These are phyloP conservation scores for Macrochelys suwanniensis DNA, from an alignment of 2,797 vertebrate species.

Conservation along the genomic window DNA sequence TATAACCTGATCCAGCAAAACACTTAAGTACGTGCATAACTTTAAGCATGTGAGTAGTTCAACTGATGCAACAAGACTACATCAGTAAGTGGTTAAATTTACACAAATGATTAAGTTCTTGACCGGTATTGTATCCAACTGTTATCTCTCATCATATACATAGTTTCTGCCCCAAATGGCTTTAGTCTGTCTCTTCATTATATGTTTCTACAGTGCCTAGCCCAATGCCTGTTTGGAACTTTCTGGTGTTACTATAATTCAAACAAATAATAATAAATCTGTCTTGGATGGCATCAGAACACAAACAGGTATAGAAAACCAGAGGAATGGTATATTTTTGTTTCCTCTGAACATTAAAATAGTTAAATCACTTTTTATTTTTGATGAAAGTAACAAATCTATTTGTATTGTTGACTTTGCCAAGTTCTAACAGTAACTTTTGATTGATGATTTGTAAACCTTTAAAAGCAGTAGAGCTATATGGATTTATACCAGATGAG, in stretches of 20 bases:
- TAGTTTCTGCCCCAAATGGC: background rate
- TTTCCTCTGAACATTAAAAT: background rate
- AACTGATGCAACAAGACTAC: background rate
- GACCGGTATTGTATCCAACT: background rate
- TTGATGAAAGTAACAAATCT: background rate
- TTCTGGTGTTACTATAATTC: background rate
- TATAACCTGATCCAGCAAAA: background rate
- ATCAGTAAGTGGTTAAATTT: background rate
- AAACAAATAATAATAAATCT: background rate
- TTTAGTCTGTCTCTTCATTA: background rate
- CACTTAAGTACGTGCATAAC: background rate
- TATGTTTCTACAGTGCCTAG: background rate
- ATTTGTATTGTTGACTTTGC: background rate
- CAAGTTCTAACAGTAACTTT: background rate
- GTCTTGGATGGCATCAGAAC: background rate
- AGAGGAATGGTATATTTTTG: background rate
- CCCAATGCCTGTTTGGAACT: background rate
- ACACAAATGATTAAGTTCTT: background rate
- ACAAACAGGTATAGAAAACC: background rate
- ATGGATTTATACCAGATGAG: background rate
- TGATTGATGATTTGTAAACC: slow-evolving; percentile 15
- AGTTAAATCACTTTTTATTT: background rate
- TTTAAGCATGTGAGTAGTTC: background rate
- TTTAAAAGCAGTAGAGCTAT: background rate
- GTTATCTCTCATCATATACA: background rate